phyloP scores from a whole-genome alignment of 2,888 invertebrate species.

The Lysandra coridon region DNA sequence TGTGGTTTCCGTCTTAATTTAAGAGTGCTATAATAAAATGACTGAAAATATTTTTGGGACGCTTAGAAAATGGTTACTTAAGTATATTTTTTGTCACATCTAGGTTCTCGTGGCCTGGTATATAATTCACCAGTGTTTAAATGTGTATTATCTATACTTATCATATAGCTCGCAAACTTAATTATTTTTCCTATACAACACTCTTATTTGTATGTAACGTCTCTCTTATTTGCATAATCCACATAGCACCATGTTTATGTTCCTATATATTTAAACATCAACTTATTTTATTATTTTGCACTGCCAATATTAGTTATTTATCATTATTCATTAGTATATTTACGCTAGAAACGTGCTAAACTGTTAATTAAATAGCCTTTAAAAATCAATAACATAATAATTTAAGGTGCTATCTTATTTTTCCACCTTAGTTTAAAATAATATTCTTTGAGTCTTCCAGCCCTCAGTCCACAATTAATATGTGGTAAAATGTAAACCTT shows the following conservation, averaged over 20 bases:
- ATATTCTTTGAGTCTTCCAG: no score
- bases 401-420: no score
- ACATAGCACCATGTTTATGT: not conserved
- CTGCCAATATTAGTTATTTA: not conserved
- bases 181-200: not conserved
- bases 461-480: no score
- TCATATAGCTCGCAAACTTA: not conserved
- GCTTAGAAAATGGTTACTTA: no score
- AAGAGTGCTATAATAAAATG: no score
- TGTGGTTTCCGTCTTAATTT: no score
- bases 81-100: not conserved
- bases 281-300: not conserved
- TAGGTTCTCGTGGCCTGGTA: no score
- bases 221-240: not conserved
- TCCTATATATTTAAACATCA: not conserved
- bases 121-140: not conserved
- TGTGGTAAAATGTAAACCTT: no score
- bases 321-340: not conserved
- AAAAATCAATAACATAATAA: no score
- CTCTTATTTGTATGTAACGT: not conserved
- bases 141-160: not conserved
- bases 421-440: no score
- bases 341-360: not conserved
- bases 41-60: no score
- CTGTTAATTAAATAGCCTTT: no score